Conservation (phyloP, 2,113 vertebrate species). For the Oreochromis aureus region DNA sequence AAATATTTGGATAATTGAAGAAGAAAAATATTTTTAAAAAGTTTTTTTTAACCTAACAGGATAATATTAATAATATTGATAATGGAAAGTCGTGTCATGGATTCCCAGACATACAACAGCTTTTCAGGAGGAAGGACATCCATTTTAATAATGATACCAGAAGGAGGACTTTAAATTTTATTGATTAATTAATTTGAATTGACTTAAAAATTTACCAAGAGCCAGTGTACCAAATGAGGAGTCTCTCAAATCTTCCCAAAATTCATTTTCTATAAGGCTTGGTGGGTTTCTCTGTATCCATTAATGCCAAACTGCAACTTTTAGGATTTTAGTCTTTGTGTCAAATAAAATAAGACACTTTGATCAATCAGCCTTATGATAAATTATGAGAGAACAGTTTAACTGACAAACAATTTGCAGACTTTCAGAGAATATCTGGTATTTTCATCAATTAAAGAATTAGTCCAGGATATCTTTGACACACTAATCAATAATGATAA, state of each 20-base stretch:
- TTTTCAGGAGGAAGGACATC: neutral
- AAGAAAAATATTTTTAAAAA: neutral
- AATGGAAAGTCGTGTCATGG: neutral
- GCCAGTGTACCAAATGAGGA: neutral
- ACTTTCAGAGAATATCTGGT: neutral
- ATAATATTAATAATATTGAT: neutral
- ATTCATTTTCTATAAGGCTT: neutral
- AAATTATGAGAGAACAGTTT: neutral
- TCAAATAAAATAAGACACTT: neutral
- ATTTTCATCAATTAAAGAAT: neutral
- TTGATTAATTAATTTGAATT: neutral
- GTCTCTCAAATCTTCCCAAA: neutral
- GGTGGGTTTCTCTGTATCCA: neutral
- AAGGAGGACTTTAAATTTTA: neutral
- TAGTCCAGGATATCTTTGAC: neutral
- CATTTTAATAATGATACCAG: neutral
- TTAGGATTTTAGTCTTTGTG: neutral
- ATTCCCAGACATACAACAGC: neutral
- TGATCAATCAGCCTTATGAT: neutral
- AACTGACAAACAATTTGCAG: neutral
- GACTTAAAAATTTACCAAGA: neutral
- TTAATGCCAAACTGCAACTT: neutral
- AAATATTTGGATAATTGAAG: neutral
- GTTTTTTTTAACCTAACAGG: neutral
- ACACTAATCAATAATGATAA: neutral